Conservation (phyloP, 2,113 vertebrate species). For the Saccopteryx bilineata region DNA sequence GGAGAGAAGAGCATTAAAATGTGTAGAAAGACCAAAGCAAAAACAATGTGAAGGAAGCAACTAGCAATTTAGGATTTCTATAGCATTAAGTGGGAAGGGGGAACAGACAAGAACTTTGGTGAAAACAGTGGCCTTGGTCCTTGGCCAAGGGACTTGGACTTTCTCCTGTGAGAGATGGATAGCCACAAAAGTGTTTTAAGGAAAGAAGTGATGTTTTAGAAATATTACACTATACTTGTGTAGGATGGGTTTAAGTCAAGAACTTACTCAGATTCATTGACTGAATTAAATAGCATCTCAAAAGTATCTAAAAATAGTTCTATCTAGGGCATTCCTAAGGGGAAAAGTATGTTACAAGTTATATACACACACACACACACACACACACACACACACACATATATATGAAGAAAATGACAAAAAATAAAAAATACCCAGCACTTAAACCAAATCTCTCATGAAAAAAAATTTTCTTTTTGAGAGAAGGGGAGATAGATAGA, state of each 20-base stretch:
- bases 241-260: background rate
- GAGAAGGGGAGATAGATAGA: too few species aligned
- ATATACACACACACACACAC: too few species aligned
- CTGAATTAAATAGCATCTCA: background rate
- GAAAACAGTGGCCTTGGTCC: background rate
- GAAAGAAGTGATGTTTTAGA: background rate
- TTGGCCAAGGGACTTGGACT: background rate
- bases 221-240: background rate
- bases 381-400: too few species aligned
- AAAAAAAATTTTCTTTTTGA: too few species aligned
- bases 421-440: background rate
- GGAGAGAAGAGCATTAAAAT: background rate
- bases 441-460: background rate
- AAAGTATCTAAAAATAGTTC: slow-evolving; percentile 46
- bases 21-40: background rate
- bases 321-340: background rate
- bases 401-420: slow-evolving; percentile 37
- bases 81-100: background rate
- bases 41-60: background rate
- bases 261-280: background rate
- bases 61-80: background rate
- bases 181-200: background rate
- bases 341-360: slow-evolving; percentile 1
- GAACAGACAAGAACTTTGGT: too few species aligned
- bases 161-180: background rate